phyloP scores from a whole-genome alignment of 2,888 invertebrate genomes.

The Drosophila neonasuta region DNA sequence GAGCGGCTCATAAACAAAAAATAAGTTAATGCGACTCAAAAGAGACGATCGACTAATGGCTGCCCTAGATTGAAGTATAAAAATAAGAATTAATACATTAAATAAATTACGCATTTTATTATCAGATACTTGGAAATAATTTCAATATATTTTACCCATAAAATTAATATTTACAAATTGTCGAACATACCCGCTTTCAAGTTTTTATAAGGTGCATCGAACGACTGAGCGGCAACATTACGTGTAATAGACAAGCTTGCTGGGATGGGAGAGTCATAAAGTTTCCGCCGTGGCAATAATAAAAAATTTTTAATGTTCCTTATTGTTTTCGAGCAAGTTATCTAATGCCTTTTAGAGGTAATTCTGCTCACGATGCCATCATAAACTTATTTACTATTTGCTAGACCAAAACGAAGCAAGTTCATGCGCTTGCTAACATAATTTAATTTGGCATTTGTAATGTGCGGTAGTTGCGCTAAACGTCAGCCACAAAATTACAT shows the following conservation, averaged over 20 bases:
- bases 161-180: not conserved
- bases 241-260: slow-evolving; percentile 49
- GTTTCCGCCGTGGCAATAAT: slow-evolving; percentile 64
- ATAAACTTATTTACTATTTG: slow-evolving; percentile 63
- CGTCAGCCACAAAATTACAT: slow-evolving; percentile 42
- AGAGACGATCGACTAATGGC: not conserved
- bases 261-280: slow-evolving; percentile 55
- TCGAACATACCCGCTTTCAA: not conserved
- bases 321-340: slow-evolving; percentile 66
- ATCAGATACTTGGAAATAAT: no score
- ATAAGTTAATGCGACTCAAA: slow-evolving; percentile 19
- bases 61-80: not conserved
- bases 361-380: slow-evolving; percentile 45
- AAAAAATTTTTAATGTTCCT: slow-evolving; percentile 68
- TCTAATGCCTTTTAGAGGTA: slow-evolving; percentile 59
- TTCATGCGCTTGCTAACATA: slow-evolving; percentile 20
- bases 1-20: slow-evolving; percentile 54
- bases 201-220: not conserved
- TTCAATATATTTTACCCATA: not conserved
- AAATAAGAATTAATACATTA: not conserved
- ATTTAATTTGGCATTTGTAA: slow-evolving; percentile 49
- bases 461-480: slow-evolving; percentile 37
- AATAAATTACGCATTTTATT: not conserved
- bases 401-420: slow-evolving; percentile 7
- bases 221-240: slow-evolving; percentile 40